Evolutionary conservation across 2,888 invertebrate genomes (phyloP), one percentile per base, ranked within the genome.

Genomic region (Drosophila formosana): DNA sequence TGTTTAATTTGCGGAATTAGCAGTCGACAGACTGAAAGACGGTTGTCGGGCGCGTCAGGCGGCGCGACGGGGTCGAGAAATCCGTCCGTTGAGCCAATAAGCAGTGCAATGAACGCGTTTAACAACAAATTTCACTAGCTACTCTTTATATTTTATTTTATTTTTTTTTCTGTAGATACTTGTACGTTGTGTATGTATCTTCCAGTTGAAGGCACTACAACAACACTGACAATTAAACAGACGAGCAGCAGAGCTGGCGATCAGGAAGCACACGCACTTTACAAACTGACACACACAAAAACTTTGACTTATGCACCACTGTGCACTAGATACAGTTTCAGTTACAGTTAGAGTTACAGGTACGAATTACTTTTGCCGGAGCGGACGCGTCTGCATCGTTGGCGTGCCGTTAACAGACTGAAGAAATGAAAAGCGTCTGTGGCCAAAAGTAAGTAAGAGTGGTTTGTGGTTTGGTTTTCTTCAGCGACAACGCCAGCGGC

Each of bases 321-420:
- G 70, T 82, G 63, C 71, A 82, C 73, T 64, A 53, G 41, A 57
- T 56, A 66, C 41, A 66, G 57, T 66, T 79, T 57, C 32, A 72
- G 51, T 66, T 69, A 61, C 62, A 76, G 47, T 74, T 64, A 34
- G 6, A 41, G 47, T 41, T 49, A 55, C 11, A 50, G 39, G 49
- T 66, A 34, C 66, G 51, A 47, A 50, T 64, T 63, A 57, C 13
- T 26, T 28, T 53, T 34, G 60, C 79, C 72, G 80, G 64, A 81
- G 89, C 82, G 67, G 64, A 62, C 86, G 86, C 90, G 91, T 91
- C 91, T 91, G 92, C 89, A 91, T 89, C 89, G 92, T 87, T 91
- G 89, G 92, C 91, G 88, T 91, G 90, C 89, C 92, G 84, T 89
- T 82, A 89, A 91, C 90, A 89, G 91, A 91, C 91, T 91, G 91